phyloP scores from a whole-genome alignment of 2,113 vertebrate genomes.

The Pteropus alecto region DNA sequence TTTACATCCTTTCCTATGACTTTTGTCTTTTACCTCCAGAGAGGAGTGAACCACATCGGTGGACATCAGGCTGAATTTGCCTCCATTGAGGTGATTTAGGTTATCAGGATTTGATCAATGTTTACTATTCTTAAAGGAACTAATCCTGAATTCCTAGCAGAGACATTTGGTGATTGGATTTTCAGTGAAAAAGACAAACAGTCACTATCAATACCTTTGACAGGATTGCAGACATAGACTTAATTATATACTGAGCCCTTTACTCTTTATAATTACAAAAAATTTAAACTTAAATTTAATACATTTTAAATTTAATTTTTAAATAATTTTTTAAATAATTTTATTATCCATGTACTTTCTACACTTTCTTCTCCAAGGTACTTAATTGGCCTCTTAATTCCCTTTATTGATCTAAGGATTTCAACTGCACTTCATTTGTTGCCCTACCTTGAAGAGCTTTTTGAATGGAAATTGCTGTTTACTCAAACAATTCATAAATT shows the following conservation, averaged over 20 bases:
- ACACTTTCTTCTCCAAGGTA: neutral
- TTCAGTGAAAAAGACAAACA: conserved; percentile 18
- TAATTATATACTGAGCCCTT: neutral
- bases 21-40: neutral
- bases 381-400: neutral
- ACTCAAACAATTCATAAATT: neutral
- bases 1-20: neutral
- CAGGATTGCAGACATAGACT: neutral
- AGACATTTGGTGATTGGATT: neutral
- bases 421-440: neutral
- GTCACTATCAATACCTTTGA: neutral
- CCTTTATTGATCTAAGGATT: neutral
- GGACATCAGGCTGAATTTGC: neutral
- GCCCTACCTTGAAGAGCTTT: neutral
- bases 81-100: neutral
- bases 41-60: neutral
- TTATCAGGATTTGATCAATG: neutral
- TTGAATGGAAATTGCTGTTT: neutral
- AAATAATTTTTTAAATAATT: neutral
- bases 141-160: neutral
- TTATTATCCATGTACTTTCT: neutral
- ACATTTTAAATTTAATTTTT: neutral
- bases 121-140: neutral
- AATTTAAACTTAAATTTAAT: neutral
- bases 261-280: neutral